These are phyloP conservation scores for Corythaeola cristata DNA, from an alignment of 2,113 vertebrate genomes.

Conservation along the genomic window DNA sequence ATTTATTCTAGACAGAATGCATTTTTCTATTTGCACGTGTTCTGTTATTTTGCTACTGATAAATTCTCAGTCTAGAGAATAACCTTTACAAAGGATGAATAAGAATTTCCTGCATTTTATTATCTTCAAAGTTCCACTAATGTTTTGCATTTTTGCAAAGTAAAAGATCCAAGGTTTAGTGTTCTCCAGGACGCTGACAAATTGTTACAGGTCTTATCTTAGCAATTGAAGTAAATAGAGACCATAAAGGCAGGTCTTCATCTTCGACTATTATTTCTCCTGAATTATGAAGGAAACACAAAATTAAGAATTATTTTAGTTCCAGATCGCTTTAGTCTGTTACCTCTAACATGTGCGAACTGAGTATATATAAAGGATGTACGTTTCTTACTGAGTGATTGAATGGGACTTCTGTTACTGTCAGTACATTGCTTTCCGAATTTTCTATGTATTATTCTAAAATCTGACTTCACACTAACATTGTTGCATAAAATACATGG, in stretches of 20 bases:
- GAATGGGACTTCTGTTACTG: background rate
- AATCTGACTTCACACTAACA: background rate
- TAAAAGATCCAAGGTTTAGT: background rate
- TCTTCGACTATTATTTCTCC: background rate
- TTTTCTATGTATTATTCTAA: background rate
- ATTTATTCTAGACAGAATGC: background rate
- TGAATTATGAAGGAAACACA: background rate
- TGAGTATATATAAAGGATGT: background rate
- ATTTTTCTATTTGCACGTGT: background rate
- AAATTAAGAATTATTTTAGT: background rate
- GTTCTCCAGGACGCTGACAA: background rate
- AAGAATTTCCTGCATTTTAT: slow-evolving; percentile 10
- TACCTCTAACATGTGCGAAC: background rate
- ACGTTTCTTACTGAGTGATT: background rate
- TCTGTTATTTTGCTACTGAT: slow-evolving; percentile 1
- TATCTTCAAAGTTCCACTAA: background rate
- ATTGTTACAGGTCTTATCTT: background rate
- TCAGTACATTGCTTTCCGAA: background rate
- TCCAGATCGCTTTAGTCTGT: background rate
- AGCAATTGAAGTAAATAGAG: background rate
- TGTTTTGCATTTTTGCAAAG: background rate
- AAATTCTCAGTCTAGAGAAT: slow-evolving; percentile 20
- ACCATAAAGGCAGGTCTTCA: background rate
- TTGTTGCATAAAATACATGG: background rate
- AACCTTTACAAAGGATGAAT: slow-evolving; percentile 15